phyloP scores from a whole-genome alignment of 2,888 invertebrate genomes.

The Bellardia pandia region DNA sequence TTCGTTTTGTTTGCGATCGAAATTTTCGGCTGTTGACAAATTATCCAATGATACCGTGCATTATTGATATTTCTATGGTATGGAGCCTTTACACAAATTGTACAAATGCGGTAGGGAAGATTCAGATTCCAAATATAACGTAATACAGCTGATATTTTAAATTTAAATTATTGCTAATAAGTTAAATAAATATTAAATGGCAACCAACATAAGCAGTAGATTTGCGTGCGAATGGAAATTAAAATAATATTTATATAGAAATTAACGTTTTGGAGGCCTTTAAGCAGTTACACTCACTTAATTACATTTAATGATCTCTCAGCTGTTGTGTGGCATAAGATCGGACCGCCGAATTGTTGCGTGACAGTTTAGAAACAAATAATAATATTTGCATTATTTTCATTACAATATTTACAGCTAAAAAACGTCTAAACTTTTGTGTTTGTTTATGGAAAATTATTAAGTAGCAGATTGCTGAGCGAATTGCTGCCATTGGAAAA shows the following conservation, averaged over 20 bases:
- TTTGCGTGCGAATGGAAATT: constrained; percentile 40
- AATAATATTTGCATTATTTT: constrained; percentile 32
- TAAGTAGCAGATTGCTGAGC: constrained; percentile 11
- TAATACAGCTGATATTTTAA: not conserved
- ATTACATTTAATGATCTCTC: constrained; percentile 24
- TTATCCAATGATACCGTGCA: not conserved
- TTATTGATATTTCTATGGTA: constrained; percentile 11
- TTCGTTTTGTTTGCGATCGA: not conserved
- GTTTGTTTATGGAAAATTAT: constrained; percentile 46
- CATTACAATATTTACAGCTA: constrained; percentile 36
- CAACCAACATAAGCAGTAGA: not conserved
- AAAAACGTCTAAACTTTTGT: constrained; percentile 25
- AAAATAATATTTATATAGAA: constrained; percentile 16
- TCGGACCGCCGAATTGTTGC: constrained; percentile 12
- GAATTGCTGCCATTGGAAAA: constrained; percentile 52
- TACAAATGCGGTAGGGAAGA: not conserved
- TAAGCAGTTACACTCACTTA: not conserved
- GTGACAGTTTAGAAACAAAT: constrained; percentile 28
- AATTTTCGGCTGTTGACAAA: constrained; percentile 14
- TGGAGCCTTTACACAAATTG: not conserved
- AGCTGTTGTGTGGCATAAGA: constrained; percentile 1
- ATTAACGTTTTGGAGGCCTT: constrained; percentile 2
- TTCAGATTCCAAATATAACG: not conserved
- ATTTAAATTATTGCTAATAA: constrained; percentile 53
- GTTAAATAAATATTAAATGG: constrained; percentile 52